A percentile compares a stretch with the other conserved stretches of the same genome.
Conservation (phyloP, 2,888 invertebrate genomes). For the Agrochola macilenta region DNA sequence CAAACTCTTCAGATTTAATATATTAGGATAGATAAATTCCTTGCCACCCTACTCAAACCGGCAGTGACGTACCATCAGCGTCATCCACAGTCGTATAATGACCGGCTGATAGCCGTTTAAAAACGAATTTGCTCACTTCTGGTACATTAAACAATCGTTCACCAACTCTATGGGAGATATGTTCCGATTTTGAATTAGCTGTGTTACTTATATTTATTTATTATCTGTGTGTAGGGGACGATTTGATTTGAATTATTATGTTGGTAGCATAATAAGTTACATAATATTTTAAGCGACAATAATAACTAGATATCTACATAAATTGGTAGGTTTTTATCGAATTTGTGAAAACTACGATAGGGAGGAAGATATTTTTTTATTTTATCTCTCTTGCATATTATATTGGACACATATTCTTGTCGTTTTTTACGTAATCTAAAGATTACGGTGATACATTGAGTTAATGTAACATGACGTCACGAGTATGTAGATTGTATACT, state of each 20-base stretch:
- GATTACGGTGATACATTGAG: too few species aligned
- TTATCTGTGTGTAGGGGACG: constrained; percentile 45
- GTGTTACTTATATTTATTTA: constrained; percentile 60
- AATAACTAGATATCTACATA: too few species aligned
- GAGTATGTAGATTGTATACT: too few species aligned
- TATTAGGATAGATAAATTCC: constrained; percentile 9
- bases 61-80: constrained; percentile 74
- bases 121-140: constrained; percentile 91
- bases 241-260: constrained; percentile 25
- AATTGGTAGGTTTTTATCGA: too few species aligned
- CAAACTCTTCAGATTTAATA: neutral
- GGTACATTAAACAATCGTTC: constrained; percentile 89
- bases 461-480: too few species aligned
- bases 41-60: constrained; percentile 77
- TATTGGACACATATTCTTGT: too few species aligned
- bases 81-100: constrained; percentile 87
- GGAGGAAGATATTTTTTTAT: too few species aligned
- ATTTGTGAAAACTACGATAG: too few species aligned
- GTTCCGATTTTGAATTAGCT: constrained; percentile 71
- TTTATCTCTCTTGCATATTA: too few species aligned
- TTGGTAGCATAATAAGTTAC: constrained; percentile 12
- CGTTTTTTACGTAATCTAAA: too few species aligned
- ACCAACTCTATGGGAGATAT: constrained; percentile 70
- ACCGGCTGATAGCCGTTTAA: constrained; percentile 91
- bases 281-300: neutral